A percentile compares a stretch with the other conserved stretches of the same genome.
Conservation (phyloP, 2,113 vertebrate species). For the Microcebus jonahi region DNA sequence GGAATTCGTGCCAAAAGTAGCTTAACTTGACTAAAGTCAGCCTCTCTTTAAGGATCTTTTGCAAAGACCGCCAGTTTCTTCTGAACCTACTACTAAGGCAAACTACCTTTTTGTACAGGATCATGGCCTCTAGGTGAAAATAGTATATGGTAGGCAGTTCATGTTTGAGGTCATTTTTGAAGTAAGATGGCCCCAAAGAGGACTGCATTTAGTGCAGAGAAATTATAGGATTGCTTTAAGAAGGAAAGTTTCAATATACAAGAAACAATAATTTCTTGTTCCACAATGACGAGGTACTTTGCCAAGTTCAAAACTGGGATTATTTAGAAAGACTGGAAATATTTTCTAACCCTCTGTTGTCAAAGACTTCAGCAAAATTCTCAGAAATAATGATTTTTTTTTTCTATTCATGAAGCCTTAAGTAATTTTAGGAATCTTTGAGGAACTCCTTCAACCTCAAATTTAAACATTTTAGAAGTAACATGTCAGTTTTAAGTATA, state of each 20-base stretch:
- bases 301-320: conserved; percentile 41
- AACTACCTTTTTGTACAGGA: not conserved
- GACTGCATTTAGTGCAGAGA: not conserved
- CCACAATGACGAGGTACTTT: not conserved
- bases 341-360: conserved; percentile 50
- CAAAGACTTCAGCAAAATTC: conserved; percentile 57
- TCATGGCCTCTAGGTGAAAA: not conserved
- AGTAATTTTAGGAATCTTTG: conserved; percentile 60
- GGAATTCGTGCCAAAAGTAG: conserved; percentile 20
- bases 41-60: not conserved
- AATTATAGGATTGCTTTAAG: not conserved
- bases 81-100: not conserved
- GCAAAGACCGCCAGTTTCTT: not conserved
- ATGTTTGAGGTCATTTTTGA: not conserved
- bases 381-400: conserved; percentile 50
- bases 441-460: conserved; percentile 41
- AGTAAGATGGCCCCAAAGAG: not conserved
- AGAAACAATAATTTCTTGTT: conserved; percentile 21
- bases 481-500: conserved; percentile 61
- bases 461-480: conserved; percentile 70
- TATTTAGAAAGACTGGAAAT: conserved; percentile 56
- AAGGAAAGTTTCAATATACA: conserved; percentile 9
- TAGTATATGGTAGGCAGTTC: not conserved
- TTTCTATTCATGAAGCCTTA: conserved; percentile 20
- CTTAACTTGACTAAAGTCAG: conserved; percentile 1